Conservation (phyloP, 1,140 invertebrate species). For the Lordiphosa mommai region DNA sequence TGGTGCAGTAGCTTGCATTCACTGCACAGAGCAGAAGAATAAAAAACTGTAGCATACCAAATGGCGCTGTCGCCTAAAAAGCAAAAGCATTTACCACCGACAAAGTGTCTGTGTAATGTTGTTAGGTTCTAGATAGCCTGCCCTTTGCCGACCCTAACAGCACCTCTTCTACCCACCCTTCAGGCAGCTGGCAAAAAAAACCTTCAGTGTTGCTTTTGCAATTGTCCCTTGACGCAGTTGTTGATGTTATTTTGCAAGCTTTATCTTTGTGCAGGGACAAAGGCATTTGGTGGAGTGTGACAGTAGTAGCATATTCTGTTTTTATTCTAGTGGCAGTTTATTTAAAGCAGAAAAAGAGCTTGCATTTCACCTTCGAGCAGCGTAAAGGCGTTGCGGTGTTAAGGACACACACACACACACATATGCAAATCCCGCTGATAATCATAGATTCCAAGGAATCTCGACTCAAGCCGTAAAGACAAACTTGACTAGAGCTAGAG, state of each 20-base stretch:
- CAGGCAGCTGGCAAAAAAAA: constrained; percentile 29
- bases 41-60: constrained; percentile 7
- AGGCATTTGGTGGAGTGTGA: constrained; percentile 55
- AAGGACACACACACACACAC: constrained; percentile 1
- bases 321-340: constrained; percentile 15
- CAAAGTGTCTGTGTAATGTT: constrained; percentile 46
- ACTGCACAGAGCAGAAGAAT: not conserved
- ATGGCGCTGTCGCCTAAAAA: constrained; percentile 13
- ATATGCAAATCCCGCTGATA: constrained; percentile 46
- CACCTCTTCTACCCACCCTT: constrained; percentile 3
- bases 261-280: constrained; percentile 52
- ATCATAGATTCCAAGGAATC: constrained; percentile 19
- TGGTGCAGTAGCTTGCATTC: no score
- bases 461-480: not conserved
- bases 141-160: not conserved
- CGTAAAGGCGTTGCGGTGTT: constrained; percentile 16
- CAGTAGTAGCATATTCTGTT: constrained; percentile 54
- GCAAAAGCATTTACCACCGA: constrained; percentile 38
- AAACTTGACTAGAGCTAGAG: constrained; percentile 17
- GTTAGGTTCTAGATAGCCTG: constrained; percentile 19
- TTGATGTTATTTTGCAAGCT: constrained; percentile 23
- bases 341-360: constrained; percentile 32
- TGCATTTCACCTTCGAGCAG: constrained; percentile 57
- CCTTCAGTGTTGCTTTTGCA: constrained; percentile 45
- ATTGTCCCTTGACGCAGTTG: constrained; percentile 21